These are phyloP conservation scores for Diadegma fenestrale DNA, from an alignment of 2,888 invertebrate genomes.

Conservation along the genomic window DNA sequence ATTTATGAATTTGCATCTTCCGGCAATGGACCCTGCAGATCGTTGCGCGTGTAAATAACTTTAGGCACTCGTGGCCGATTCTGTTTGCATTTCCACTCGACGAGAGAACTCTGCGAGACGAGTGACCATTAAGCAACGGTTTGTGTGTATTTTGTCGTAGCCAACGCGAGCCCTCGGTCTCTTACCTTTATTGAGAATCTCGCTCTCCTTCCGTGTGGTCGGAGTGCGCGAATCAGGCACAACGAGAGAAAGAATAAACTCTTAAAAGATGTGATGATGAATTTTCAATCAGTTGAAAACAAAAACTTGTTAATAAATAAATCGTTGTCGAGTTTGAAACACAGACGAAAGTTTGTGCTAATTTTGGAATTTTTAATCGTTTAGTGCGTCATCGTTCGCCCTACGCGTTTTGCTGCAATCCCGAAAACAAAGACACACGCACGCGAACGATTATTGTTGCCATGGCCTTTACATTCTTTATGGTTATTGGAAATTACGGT, in stretches of 20 bases:
- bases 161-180: not conserved
- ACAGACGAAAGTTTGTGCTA: not conserved
- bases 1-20: not conserved
- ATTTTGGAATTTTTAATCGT: not conserved
- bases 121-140: conserved; percentile 22
- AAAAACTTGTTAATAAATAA: not conserved
- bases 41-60: not conserved
- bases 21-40: not conserved
- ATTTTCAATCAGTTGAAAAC: not conserved
- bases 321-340: not conserved
- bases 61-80: conserved; percentile 45
- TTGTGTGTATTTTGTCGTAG: conserved; percentile 14
- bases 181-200: no score
- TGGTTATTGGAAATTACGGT: conserved; percentile 61
- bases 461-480: conserved; percentile 39
- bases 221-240: not conserved
- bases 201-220: not conserved
- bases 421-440: not conserved
- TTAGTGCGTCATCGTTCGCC: not conserved
- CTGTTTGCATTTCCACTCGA: conserved; percentile 54
- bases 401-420: not conserved
- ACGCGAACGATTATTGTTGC: conserved; percentile 30
- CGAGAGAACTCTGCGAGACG: conserved; percentile 19
- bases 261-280: not conserved
- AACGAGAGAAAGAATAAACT: no score